Conservation (phyloP, 2,797 vertebrate genomes). For the Hafferia zeledoni region DNA sequence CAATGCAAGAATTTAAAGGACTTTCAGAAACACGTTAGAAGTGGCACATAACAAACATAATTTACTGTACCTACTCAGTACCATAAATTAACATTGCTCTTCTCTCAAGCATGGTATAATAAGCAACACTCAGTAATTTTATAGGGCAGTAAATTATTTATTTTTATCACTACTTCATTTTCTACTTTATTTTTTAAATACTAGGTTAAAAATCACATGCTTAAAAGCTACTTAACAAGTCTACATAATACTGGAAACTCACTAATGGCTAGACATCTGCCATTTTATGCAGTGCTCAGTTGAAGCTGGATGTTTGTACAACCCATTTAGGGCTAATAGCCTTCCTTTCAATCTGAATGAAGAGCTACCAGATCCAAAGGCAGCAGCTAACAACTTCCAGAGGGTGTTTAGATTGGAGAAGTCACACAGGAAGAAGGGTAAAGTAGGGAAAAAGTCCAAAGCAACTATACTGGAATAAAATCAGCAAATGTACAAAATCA, state of each 20-base stretch:
- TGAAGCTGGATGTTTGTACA: constrained; percentile 22
- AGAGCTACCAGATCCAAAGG: constrained; percentile 20
- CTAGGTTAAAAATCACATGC: background rate
- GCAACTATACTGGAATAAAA: constrained; percentile 14
- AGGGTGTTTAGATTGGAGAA: constrained; percentile 38
- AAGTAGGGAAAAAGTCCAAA: constrained; percentile 16
- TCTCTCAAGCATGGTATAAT: background rate
- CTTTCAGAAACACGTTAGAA: background rate
- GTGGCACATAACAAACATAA: background rate
- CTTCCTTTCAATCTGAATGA: constrained; percentile 11
- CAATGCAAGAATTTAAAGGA: background rate
- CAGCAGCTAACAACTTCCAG: constrained; percentile 45
- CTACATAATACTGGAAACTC: background rate
- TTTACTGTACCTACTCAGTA: background rate
- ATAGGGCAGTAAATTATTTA: background rate
- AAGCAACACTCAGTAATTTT: background rate
- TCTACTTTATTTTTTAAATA: background rate
- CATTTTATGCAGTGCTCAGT: background rate
- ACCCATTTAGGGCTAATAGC: background rate
- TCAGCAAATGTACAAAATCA: constrained; percentile 31
- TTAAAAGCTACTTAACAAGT: background rate
- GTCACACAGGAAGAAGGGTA: constrained; percentile 32
- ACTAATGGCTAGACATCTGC: background rate
- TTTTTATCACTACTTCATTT: background rate
- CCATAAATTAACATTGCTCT: background rate